Percentiles rank a stretch among this genome's conserved stretches.
phyloP scores from a whole-genome alignment of 2,113 vertebrate species.

The Solenodon paradoxus region DNA sequence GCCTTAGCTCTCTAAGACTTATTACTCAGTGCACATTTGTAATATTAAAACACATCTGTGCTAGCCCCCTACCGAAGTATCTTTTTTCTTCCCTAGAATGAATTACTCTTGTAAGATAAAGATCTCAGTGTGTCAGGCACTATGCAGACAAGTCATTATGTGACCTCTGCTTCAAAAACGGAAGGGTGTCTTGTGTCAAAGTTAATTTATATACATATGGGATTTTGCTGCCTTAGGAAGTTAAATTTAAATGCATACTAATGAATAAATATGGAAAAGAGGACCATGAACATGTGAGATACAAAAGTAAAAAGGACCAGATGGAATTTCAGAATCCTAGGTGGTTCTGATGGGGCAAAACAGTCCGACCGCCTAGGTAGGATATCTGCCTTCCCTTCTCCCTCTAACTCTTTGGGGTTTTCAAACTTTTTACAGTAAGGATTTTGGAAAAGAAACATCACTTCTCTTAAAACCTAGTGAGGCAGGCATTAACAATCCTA shows the following conservation, averaged over 20 bases:
- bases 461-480: neutral
- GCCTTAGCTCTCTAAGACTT: too few species aligned
- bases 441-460: neutral
- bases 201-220: neutral
- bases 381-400: neutral
- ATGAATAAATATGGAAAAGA: neutral
- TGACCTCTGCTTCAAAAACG: neutral
- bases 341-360: neutral
- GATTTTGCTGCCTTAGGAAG: neutral
- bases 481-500: neutral
- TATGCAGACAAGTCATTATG: neutral
- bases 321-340: neutral
- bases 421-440: too few species aligned
- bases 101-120: neutral
- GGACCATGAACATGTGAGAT: neutral
- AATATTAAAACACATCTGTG: too few species aligned
- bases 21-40: too few species aligned
- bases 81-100: neutral
- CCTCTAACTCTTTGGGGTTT: neutral
- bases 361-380: neutral
- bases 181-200: neutral
- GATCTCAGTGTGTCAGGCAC: neutral
- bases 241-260: neutral
- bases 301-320: neutral
- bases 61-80: too few species aligned